These are phyloP conservation scores for Esox lucius DNA, from an alignment of 2,797 vertebrate species.

Conservation along the genomic window DNA sequence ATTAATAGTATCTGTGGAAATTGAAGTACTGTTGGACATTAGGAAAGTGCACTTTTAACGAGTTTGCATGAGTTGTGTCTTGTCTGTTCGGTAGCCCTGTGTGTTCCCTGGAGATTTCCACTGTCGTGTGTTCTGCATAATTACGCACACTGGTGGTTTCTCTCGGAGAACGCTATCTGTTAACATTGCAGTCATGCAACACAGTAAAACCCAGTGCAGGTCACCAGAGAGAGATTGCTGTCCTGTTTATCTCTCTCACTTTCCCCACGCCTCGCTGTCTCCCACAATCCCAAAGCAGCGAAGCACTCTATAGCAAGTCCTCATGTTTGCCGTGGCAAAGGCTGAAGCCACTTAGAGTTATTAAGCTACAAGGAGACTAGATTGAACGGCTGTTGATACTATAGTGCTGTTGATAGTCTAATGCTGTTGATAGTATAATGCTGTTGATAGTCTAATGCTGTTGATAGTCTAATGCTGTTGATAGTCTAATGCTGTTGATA, in stretches of 20 bases:
- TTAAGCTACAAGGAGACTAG: constrained; percentile 45
- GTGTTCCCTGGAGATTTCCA: constrained; percentile 33
- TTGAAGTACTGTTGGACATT: not conserved
- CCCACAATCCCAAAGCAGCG: not conserved
- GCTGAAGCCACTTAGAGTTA: constrained; percentile 46
- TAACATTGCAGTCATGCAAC: constrained; percentile 20
- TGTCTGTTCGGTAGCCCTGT: constrained; percentile 10
- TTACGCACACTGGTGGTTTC: constrained; percentile 14
- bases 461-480: constrained; percentile 4
- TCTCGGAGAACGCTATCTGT: constrained; percentile 27
- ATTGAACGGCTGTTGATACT: constrained; percentile 57
- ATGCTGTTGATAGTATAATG: too few relatives aligned
- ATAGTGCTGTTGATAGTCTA: not conserved
- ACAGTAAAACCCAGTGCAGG: constrained; percentile 3
- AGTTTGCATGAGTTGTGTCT: constrained; percentile 11
- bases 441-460: too few relatives aligned
- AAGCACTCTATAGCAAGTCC: constrained; percentile 40
- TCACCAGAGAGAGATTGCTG: constrained; percentile 20
- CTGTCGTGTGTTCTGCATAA: constrained; percentile 25
- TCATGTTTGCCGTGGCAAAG: constrained; percentile 42
- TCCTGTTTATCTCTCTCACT: constrained; percentile 58
- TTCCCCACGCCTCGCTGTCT: constrained; percentile 8
- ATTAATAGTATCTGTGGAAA: not conserved
- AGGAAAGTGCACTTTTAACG: not conserved
- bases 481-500: too few relatives aligned